Evolutionary conservation across 2,113 vertebrate genomes (phyloP).

Genomic region (Acanthisitta chloris): DNA sequence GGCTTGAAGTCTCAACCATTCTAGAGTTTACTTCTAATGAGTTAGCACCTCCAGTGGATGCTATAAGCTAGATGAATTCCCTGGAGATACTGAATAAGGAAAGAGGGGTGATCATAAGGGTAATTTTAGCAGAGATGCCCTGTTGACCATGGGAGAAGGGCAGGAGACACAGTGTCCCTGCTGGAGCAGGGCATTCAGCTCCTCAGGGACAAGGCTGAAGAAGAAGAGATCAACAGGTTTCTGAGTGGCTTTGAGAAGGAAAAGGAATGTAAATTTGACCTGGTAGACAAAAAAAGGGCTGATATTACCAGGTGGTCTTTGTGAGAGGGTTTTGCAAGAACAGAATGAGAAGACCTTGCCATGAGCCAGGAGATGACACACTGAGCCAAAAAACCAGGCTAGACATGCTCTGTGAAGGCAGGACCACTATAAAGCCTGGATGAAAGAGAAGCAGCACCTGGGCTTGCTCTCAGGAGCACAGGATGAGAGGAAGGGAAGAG

Average conservation of each 20-base stretch:
- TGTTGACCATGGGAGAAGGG: not conserved
- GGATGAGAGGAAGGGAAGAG: not conserved
- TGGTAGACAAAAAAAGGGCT: not conserved
- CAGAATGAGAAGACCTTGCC: not conserved
- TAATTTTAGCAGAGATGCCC: not conserved
- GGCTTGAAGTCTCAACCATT: not conserved
- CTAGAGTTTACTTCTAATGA: not conserved
- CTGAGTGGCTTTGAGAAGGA: not conserved
- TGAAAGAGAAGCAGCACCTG: not conserved
- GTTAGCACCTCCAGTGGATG: not conserved
- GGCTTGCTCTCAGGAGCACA: not conserved
- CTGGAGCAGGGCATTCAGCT: not conserved
- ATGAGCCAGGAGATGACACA: not conserved
- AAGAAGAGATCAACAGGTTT: not conserved
- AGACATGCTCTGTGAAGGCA: not conserved
- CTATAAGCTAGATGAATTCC: not conserved
- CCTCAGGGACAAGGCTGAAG: fast-evolving
- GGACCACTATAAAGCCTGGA: not conserved
- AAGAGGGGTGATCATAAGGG: not conserved
- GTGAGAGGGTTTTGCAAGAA: not conserved
- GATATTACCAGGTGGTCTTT: not conserved
- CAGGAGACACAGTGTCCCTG: not conserved
- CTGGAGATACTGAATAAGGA: not conserved
- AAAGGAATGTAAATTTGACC: not conserved
- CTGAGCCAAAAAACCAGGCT: not conserved